Evolutionary conservation across 2,797 vertebrate genomes (phyloP).

Genomic region (Psittacula derbiana): DNA sequence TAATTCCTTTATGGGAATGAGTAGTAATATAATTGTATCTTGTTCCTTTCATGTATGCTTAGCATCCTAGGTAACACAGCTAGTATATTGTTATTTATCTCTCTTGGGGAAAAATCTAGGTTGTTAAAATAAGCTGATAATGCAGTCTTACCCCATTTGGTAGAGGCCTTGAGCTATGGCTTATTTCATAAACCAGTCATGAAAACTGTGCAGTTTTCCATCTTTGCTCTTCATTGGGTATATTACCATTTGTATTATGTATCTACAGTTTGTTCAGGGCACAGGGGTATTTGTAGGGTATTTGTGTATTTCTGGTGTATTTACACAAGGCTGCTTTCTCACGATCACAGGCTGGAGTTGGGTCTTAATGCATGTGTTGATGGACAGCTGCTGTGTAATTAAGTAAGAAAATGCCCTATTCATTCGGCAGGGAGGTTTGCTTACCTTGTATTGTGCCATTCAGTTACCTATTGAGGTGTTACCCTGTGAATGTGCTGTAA

Average conservation of each 20-base stretch:
- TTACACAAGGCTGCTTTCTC: background rate
- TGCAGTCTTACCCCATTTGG: background rate
- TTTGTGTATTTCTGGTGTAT: background rate
- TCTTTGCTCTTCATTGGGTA: background rate
- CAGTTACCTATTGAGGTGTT: background rate
- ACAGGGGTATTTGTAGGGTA: background rate
- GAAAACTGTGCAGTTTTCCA: background rate
- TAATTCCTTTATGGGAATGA: background rate
- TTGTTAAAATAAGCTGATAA: background rate
- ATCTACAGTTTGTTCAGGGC: background rate
- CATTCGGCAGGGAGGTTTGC: background rate
- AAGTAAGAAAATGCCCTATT: background rate
- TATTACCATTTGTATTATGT: background rate
- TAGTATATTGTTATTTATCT: background rate
- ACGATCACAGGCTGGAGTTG: background rate
- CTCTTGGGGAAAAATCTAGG: background rate
- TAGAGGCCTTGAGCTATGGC: background rate
- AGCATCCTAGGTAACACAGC: background rate
- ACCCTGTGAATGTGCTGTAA: background rate
- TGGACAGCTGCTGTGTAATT: background rate
- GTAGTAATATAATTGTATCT: background rate
- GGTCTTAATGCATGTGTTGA: background rate
- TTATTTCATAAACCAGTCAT: background rate
- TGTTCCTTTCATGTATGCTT: background rate
- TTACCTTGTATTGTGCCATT: background rate